Percentiles rank a stretch among this genome's conserved stretches.
These are phyloP conservation scores for Palaemon carinicauda DNA, from an alignment of 1,140 invertebrate genomes.

Conservation along the genomic window DNA sequence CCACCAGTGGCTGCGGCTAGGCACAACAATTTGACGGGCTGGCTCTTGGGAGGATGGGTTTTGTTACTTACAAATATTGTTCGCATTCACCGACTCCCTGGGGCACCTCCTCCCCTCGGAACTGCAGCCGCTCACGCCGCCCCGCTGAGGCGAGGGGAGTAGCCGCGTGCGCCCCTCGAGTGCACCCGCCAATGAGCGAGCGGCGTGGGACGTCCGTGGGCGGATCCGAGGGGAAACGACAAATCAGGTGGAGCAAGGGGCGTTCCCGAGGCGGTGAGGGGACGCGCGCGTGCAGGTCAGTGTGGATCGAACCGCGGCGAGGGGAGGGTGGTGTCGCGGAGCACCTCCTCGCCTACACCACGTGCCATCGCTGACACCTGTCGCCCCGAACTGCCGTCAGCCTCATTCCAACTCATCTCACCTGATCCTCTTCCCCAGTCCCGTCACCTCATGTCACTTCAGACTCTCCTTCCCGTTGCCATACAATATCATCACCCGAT, in stretches of 20 bases:
- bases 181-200: slow-evolving; percentile 9
- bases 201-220: slow-evolving; percentile 33
- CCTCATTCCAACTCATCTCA: neutral
- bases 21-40: slow-evolving; percentile 61
- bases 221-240: slow-evolving; percentile 3
- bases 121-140: slow-evolving; percentile 51
- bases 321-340: slow-evolving; percentile 30
- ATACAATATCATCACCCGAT: too few species aligned
- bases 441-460: neutral
- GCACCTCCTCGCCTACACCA: neutral
- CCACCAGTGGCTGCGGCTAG: slow-evolving; percentile 56
- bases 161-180: slow-evolving; percentile 49
- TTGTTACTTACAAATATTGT: slow-evolving; percentile 62
- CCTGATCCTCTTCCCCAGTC: neutral
- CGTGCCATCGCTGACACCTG: slow-evolving; percentile 12
- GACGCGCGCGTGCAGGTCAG: slow-evolving; percentile 42
- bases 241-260: slow-evolving; percentile 35
- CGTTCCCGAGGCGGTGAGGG: slow-evolving; percentile 41
- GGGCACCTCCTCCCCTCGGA: slow-evolving; percentile 58
- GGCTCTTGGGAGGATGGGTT: slow-evolving; percentile 59
- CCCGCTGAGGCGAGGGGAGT: slow-evolving; percentile 56
- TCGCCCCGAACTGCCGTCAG: neutral
- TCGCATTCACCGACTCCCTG: slow-evolving; percentile 59
- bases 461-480: too few species aligned
- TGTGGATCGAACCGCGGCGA: slow-evolving; percentile 40